These are phyloP conservation scores for Thryonomys swinderianus DNA, from an alignment of 2,113 vertebrate species.

Conservation along the genomic window DNA sequence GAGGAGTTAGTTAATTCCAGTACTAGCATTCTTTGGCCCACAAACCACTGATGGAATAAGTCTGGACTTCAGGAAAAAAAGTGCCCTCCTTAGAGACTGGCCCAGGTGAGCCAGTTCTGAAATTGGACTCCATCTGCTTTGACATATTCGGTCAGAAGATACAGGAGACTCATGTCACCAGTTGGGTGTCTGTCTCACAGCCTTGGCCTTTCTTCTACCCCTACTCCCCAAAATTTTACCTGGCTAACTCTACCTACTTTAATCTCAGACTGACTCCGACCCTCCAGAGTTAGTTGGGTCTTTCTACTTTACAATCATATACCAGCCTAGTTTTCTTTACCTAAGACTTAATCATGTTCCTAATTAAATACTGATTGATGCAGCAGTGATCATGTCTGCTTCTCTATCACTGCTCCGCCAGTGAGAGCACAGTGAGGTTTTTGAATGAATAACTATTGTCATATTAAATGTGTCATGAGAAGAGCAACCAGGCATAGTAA, in stretches of 20 bases:
- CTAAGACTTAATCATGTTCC: neutral
- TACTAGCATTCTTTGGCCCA: neutral
- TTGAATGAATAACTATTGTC: neutral
- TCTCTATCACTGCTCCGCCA: neutral
- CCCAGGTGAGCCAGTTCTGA: neutral
- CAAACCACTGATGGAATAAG: neutral
- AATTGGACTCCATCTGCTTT: neutral
- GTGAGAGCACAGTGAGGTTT: neutral
- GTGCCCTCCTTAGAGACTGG: neutral
- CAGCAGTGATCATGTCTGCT: neutral
- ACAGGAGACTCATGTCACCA: neutral
- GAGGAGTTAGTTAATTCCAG: neutral
- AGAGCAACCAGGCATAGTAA: neutral
- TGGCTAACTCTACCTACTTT: neutral
- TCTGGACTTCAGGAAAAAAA: neutral
- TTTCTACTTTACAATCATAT: neutral
- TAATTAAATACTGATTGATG: neutral
- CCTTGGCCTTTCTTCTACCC: neutral
- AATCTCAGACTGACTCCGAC: neutral
- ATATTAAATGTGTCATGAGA: neutral
- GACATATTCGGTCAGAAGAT: neutral
- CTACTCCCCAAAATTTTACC: neutral
- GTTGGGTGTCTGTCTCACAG: too few relatives aligned
- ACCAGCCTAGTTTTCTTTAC: neutral
- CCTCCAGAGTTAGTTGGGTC: neutral